Evolutionary conservation across 2,888 invertebrate species (phyloP).

Genomic region (Pheosia gnoma): DNA sequence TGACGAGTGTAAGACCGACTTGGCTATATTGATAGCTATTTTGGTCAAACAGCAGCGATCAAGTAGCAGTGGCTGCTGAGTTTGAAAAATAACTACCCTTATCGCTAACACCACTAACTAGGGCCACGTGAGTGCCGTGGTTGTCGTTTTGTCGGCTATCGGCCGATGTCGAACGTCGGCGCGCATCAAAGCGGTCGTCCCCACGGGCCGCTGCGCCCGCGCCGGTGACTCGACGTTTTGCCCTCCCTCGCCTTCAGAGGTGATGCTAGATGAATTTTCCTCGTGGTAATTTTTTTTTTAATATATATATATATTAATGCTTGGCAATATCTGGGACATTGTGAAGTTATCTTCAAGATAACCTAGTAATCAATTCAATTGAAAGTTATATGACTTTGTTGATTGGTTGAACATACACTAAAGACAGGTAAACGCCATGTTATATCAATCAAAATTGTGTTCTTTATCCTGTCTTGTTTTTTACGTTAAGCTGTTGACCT

Average conservation of each 20-base stretch:
- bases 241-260: conserved; percentile 43
- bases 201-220: conserved; percentile 69
- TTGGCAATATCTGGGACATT: not conserved
- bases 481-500: too few relatives aligned
- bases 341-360: too few relatives aligned
- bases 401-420: too few relatives aligned
- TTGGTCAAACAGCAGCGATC: too few relatives aligned
- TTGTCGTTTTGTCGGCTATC: conserved; percentile 81
- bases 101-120: conserved; percentile 49
- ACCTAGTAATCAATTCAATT: too few relatives aligned
- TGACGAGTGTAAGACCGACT: too few relatives aligned
- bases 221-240: conserved; percentile 76
- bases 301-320: not conserved
- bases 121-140: conserved; percentile 38
- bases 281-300: conserved; percentile 46
- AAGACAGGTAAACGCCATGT: too few relatives aligned
- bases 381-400: too few relatives aligned
- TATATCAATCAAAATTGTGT: too few relatives aligned
- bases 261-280: conserved; percentile 65
- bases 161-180: conserved; percentile 79
- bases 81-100: not conserved
- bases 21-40: too few relatives aligned
- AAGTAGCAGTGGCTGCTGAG: not conserved
- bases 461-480: too few relatives aligned
- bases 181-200: conserved; percentile 73